phyloP scores from a whole-genome alignment of 1,140 invertebrate species.

The Leptinotarsa defecta region DNA sequence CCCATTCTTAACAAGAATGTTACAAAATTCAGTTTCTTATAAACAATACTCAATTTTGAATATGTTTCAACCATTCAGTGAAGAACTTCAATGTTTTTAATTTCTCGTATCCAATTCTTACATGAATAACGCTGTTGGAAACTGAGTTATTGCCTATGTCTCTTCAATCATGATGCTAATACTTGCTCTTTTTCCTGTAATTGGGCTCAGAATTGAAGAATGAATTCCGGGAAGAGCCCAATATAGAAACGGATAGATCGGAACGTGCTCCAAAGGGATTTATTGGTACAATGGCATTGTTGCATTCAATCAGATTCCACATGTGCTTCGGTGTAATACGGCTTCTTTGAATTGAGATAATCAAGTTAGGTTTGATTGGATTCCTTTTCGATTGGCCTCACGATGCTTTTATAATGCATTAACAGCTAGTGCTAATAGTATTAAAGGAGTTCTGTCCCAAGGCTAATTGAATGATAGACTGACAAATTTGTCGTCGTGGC shows the following conservation, averaged over 20 bases:
- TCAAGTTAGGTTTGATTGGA: constrained; percentile 21
- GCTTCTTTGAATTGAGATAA: constrained; percentile 18
- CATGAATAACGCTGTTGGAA: background rate
- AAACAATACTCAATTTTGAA: too few species aligned
- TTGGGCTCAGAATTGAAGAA: background rate
- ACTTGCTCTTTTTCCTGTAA: background rate
- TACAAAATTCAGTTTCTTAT: too few species aligned
- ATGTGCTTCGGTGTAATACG: constrained; percentile 16
- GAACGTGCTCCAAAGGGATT: background rate
- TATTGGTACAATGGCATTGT: constrained; percentile 16
- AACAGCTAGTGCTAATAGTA: background rate
- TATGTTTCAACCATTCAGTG: too few species aligned
- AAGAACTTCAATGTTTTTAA: too few species aligned
- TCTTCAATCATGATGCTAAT: background rate
- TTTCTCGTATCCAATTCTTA: too few species aligned
- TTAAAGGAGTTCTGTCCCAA: too few species aligned
- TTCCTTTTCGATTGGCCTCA: constrained; percentile 4
- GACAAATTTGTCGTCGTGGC: too few species aligned
- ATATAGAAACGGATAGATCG: background rate
- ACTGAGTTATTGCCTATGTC: background rate
- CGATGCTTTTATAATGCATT: background rate
- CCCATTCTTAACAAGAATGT: too few species aligned
- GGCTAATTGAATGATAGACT: too few species aligned
- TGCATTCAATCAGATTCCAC: constrained; percentile 25
- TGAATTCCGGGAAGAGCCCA: background rate